Evolutionary conservation across 2,113 vertebrate genomes (phyloP), one percentile per base, ranked within the genome.

Genomic region (Cromileptes altivelis): DNA sequence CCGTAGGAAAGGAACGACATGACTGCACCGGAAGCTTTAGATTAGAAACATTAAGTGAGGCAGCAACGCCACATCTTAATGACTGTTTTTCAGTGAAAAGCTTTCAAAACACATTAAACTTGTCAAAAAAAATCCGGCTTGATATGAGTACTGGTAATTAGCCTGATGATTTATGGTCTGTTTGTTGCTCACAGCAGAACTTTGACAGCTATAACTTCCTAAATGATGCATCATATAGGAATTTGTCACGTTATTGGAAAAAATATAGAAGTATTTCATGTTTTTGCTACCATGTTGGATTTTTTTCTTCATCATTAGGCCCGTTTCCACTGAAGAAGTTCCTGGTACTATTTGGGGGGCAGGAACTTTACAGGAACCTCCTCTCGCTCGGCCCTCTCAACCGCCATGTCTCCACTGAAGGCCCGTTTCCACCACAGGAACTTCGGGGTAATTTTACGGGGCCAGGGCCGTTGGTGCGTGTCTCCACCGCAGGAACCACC

Each of bases 11-110:
- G 52, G 47, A 71, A 75, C 21, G 40, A 70, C 37, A 25, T 50
- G 61, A 85, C 45, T 42, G 68, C 69, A 60, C 58, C 8, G 6
- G 33, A 19, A 17, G 23, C 53, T 76, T 81, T 65, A 45, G 8
- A 64, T 60, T 18, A 33, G 5, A 77, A 12, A 2, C 58, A 71
- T 85, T 78, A 75, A 71, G 40, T 68, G 42, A 77, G 47, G 72
- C 30, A 25, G 7, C 49, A 55, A 8, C 25, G 18, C 13, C 23
- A n/a, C 7, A 23, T 33, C 65, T 70, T 61, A 58, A 83, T 73
- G 61, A 78, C 37, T 9, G 13, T 71, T 69, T 27, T 73, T 21
- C 2, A 42, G 11, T 53, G 10, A 49, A 58, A 65, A 53, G 18
- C 21, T 55, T 58, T 15, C 4, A 57, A 70, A 80, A 62, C 19